Evolutionary conservation across 2,797 vertebrate genomes (phyloP).

Genomic region (Nasua narica): DNA sequence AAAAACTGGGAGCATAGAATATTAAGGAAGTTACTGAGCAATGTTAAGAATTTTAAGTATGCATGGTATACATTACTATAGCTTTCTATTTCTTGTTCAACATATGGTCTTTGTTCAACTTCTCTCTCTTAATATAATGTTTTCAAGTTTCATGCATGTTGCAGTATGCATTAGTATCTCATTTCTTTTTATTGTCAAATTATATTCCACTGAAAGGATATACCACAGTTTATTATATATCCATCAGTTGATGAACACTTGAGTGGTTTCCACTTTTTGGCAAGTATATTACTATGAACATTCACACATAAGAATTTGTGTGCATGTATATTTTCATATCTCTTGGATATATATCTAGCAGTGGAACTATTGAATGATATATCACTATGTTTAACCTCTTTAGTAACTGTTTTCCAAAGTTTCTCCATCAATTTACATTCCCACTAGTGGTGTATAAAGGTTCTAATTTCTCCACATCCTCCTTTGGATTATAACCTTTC

Average conservation of each 20-base stretch:
- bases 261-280: neutral
- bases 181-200: neutral
- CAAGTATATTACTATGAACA: neutral
- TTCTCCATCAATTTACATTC: neutral
- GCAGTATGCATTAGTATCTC: neutral
- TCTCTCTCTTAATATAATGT: neutral
- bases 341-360: neutral
- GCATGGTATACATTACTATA: neutral
- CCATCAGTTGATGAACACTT: neutral
- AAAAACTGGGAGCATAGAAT: neutral
- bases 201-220: neutral
- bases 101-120: neutral
- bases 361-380: neutral
- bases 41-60: neutral
- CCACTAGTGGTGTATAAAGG: neutral
- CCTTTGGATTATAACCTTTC: neutral
- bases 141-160: neutral
- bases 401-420: slow-evolving; percentile 8
- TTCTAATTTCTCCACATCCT: neutral
- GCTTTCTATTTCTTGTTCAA: neutral
- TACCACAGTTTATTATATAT: neutral
- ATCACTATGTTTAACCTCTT: neutral
- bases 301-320: neutral
- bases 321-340: neutral
- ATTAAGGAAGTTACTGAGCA: neutral